Evolutionary conservation across 2,113 vertebrate genomes (phyloP).

Genomic region (Hoplias malabaricus): DNA sequence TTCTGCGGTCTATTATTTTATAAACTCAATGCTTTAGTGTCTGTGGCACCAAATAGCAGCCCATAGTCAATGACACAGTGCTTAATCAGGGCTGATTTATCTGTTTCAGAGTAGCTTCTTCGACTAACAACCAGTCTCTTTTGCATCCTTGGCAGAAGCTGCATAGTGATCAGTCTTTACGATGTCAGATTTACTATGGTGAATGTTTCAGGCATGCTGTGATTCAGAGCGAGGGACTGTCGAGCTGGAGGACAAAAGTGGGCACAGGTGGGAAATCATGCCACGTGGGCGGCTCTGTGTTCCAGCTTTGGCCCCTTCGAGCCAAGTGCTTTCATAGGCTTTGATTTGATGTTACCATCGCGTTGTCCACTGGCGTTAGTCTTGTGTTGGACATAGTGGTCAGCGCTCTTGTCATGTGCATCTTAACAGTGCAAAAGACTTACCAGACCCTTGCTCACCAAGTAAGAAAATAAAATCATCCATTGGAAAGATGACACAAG

Average conservation of each 20-base stretch:
- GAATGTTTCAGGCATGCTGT: slow-evolving; percentile 17
- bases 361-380: not conserved
- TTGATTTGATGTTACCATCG: not conserved
- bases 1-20: not conserved
- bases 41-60: not conserved
- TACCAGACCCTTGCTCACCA: no score
- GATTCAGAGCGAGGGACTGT: slow-evolving; percentile 24
- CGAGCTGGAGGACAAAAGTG: not conserved
- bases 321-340: not conserved
- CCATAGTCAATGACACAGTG: slow-evolving; percentile 10
- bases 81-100: slow-evolving; percentile 31
- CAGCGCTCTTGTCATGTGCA: no score
- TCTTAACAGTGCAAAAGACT: no score
- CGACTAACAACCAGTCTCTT: slow-evolving; percentile 6
- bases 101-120: slow-evolving; percentile 21
- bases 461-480: no score
- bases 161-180: slow-evolving; percentile 22
- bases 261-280: slow-evolving; percentile 9
- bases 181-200: slow-evolving; percentile 30
- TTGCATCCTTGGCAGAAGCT: slow-evolving; percentile 34
- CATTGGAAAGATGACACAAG: no score
- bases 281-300: not conserved
- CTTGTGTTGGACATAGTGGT: not conserved
- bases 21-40: slow-evolving; percentile 13
- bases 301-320: slow-evolving; percentile 17